phyloP scores from a whole-genome alignment of 2,888 invertebrate genomes.

The Gymnosoma rotundatum region DNA sequence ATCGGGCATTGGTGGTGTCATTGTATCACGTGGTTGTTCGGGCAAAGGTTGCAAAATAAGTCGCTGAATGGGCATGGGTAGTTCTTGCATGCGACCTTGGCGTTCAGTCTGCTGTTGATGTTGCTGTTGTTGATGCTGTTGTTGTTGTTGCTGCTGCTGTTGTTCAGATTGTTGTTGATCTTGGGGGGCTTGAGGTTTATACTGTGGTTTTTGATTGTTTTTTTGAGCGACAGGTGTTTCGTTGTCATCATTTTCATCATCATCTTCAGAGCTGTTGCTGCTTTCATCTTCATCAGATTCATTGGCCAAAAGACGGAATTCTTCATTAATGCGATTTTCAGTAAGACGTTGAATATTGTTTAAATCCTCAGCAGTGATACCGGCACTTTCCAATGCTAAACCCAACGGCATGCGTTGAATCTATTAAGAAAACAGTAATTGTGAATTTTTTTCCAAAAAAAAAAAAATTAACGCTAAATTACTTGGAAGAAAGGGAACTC shows the following conservation, averaged over 20 bases:
- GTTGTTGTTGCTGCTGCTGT: constrained; percentile 79
- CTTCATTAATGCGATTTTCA: constrained; percentile 81
- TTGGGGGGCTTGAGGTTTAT: constrained; percentile 73
- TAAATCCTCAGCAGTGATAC: constrained; percentile 82
- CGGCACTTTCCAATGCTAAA: constrained; percentile 81
- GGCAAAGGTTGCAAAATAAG: constrained; percentile 80
- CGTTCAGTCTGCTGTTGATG: constrained; percentile 79
- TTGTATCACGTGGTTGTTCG: constrained; percentile 80
- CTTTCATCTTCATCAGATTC: constrained; percentile 76
- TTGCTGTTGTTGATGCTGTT: constrained; percentile 79
- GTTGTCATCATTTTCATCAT: constrained; percentile 73
- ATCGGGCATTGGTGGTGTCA: constrained; percentile 81
- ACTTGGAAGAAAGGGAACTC: constrained; percentile 77
- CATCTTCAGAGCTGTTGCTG: constrained; percentile 76
- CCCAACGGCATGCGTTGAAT: constrained; percentile 81
- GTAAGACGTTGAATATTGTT: constrained; percentile 82
- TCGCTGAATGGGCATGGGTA: constrained; percentile 73
- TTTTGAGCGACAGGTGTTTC: constrained; percentile 23
- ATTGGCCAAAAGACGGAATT: constrained; percentile 79
- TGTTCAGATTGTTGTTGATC: constrained; percentile 73
- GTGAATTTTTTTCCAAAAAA: background rate
- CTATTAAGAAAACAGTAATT: constrained; percentile 66
- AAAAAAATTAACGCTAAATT: constrained; percentile 49
- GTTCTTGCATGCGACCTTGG: constrained; percentile 69
- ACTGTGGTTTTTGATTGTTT: constrained; percentile 45